These are phyloP conservation scores for Vanessa atalanta DNA, from an alignment of 1,140 invertebrate species.

Conservation along the genomic window DNA sequence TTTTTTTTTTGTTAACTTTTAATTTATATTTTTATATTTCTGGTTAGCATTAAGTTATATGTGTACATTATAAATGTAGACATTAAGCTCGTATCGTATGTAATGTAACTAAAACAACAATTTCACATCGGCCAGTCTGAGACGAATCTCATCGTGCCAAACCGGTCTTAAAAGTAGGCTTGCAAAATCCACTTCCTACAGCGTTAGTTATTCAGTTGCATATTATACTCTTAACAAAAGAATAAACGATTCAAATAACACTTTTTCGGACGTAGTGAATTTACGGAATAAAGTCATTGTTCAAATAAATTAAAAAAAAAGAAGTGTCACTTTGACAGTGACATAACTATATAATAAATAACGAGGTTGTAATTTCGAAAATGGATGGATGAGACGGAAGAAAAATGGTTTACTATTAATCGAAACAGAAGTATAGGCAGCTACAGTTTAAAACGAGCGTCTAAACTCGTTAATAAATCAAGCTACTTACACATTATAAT, in stretches of 20 bases:
- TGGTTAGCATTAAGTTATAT: not conserved
- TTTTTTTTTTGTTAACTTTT: not conserved
- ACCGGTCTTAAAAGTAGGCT: slow-evolving; percentile 70
- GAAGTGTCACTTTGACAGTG: slow-evolving; percentile 17
- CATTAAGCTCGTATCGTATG: not conserved
- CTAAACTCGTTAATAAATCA: slow-evolving; percentile 61
- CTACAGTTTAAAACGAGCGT: slow-evolving; percentile 44
- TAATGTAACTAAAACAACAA: slow-evolving; percentile 27
- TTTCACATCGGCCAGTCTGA: slow-evolving; percentile 41
- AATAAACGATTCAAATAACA: slow-evolving; percentile 12
- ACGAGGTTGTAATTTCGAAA: slow-evolving; percentile 26
- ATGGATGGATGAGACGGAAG: slow-evolving; percentile 25
- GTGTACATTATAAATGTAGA: slow-evolving; percentile 14
- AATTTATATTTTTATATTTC: not conserved
- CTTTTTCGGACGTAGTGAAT: not conserved
- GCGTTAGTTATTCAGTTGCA: slow-evolving; percentile 39
- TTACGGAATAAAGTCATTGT: not conserved
- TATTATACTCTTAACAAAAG: slow-evolving; percentile 26
- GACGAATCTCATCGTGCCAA: slow-evolving; percentile 49
- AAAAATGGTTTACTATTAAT: slow-evolving; percentile 32
- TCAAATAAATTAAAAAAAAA: slow-evolving; percentile 23
- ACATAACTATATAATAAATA: slow-evolving; percentile 20
- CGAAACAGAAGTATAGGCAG: slow-evolving; percentile 42
- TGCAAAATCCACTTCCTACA: slow-evolving; percentile 65
- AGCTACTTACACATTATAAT: slow-evolving; percentile 63